Percentiles rank a stretch among this genome's conserved stretches.
Evolutionary conservation across 53 echinoderm and acorn worm species (phyloP).

Genomic region (Pentamera pediparva): DNA sequence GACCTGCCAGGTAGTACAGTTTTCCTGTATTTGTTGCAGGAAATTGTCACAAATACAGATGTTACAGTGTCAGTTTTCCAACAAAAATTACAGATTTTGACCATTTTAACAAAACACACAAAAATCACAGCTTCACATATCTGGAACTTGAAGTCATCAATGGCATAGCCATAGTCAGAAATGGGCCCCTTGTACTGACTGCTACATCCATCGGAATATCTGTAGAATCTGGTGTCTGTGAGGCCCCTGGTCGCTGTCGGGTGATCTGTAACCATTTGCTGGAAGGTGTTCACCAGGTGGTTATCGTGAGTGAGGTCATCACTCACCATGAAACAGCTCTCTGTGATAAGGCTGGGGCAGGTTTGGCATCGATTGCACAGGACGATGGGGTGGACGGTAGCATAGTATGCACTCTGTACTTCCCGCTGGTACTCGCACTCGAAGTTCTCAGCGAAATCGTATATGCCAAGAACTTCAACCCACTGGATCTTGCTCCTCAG

Average conservation of each 20-base stretch:
- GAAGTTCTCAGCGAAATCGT: conserved; percentile 58
- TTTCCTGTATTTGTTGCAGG: too few relatives aligned
- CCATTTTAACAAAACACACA: too few relatives aligned
- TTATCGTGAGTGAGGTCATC: conserved; percentile 47
- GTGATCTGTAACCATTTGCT: conserved; percentile 25
- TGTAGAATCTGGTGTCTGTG: conserved; percentile 15
- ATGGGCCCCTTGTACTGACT: conserved; percentile 55
- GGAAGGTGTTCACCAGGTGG: conserved; percentile 53
- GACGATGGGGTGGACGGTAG: conserved; percentile 58
- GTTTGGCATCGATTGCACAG: conserved; percentile 32
- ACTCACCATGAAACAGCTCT: conserved; percentile 39
- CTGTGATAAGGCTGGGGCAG: conserved; percentile 12
- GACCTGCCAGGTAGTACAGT: too few relatives aligned
- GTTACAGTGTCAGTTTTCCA: too few relatives aligned
- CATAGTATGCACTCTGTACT: conserved; percentile 57
- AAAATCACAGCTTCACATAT: conserved; percentile 54
- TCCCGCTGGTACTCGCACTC: conserved; percentile 51
- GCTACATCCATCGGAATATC: conserved; percentile 55
- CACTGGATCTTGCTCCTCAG: conserved; percentile 22
- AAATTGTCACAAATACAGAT: too few relatives aligned
- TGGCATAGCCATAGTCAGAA: conserved; percentile 40
- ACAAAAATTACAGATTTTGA: too few relatives aligned
- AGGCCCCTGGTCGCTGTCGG: conserved; percentile 23
- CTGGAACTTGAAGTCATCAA: conserved; percentile 7
- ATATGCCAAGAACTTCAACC: conserved; percentile 32